Evolutionary conservation across 1,140 invertebrate genomes (phyloP), one percentile per base, ranked within the genome.

Genomic region (Catajapyx aquilonaris): DNA sequence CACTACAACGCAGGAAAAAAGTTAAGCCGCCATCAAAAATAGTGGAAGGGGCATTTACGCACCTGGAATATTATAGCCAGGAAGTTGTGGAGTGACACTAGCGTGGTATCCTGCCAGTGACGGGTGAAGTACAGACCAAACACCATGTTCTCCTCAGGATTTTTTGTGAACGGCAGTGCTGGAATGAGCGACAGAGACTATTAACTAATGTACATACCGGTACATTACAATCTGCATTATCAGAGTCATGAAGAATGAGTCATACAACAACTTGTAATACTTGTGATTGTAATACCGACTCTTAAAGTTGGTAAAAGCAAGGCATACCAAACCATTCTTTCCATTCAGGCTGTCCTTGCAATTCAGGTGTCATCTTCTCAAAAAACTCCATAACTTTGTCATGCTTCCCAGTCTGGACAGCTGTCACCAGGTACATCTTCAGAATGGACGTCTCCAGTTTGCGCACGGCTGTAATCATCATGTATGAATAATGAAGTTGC

Each of bases 321-420:
- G n/a, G 61, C 72, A 65, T 72, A 94, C 87, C 79, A 64, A 94
- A 95, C 90, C 90, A 96, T 48, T 95, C 90, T 52, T 79, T 90
- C 85, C 90, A 96, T 52, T 93, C 87, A 36, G 66, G 64, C 53
- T 88, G 83, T 37, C 74, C 76, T 52, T 90, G 83, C 19, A 94
- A 51, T 49, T 94, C 83, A 34, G 73, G 63, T 4, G 81, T 69
- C 69, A 94, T 72, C 61, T 80, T 87, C 19, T 68, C 68, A 53
- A 95, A 85, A 57, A 95, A 95, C 42, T 94, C 87, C 25, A 68
- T 64, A 31, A 93, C 70, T 60, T 83, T 86, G 17, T 93, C 87
- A 32, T 68, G 63, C 47, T 77, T 77, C 44, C 77, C 78, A 38
- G 73, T 81, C 34, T 76, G 65, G 9, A 79, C 63, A 30, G 85